phyloP scores from a whole-genome alignment of 2,113 vertebrate species.

The Ginglymostoma cirratum region DNA sequence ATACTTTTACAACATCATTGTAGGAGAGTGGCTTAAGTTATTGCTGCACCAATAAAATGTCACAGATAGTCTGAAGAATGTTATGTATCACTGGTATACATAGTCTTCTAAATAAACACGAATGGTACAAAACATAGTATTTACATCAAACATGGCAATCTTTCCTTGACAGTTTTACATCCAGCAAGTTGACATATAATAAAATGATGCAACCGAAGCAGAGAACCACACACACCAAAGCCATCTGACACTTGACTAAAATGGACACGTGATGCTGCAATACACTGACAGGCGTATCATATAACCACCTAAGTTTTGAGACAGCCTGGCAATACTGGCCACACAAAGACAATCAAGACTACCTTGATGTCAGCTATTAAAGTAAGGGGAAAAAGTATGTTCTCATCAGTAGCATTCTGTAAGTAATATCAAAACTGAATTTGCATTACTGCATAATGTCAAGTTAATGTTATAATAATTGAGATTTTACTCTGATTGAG shows the following conservation, averaged over 20 bases:
- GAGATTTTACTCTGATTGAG: neutral
- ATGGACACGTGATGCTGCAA: neutral
- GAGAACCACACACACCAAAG: neutral
- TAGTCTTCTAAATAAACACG: neutral
- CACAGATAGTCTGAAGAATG: neutral
- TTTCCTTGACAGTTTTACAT: neutral
- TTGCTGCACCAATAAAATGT: neutral
- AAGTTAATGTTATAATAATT: neutral
- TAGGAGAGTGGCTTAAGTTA: neutral
- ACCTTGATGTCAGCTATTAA: slow-evolving; percentile 35
- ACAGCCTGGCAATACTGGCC: neutral
- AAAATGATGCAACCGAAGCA: neutral
- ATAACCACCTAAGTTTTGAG: neutral
- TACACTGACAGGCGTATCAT: neutral
- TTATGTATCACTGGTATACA: neutral
- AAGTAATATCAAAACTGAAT: neutral
- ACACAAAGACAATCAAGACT: slow-evolving; percentile 16
- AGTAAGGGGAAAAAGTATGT: neutral
- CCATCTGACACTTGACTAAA: slow-evolving; percentile 5
- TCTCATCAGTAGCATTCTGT: slow-evolving; percentile 13
- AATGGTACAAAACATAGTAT: neutral
- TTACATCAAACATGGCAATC: neutral
- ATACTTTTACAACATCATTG: neutral
- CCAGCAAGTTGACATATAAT: neutral
- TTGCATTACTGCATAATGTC: neutral